Evolutionary conservation across 2,797 vertebrate species (phyloP), one percentile per base, ranked within the genome.

Genomic region (Falco naumanni): DNA sequence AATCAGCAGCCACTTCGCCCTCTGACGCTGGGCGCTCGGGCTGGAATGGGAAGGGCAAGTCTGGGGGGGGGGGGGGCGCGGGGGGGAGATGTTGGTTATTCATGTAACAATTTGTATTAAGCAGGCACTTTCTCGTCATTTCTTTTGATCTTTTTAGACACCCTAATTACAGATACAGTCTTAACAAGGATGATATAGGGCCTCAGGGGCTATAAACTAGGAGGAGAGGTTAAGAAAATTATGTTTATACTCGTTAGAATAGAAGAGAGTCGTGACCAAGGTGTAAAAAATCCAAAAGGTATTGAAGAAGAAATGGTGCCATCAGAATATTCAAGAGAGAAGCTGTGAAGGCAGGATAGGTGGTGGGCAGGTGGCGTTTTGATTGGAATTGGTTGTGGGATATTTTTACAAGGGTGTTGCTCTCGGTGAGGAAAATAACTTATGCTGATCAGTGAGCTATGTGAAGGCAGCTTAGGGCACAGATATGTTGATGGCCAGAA

Each of bases 171-270:
- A 76, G 90, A 89, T 90, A 29, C 88, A 68, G 79, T 57, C 66
- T 92, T 95, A 92, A 96, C 87, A 93, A 95, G 90, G 77, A 77
- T 81, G 82, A 71, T 87, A 84, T 95, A 94, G 74, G 75, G 79
- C 87, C 84, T 93, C 57, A 33, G 63, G 90, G 94, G 96, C 96
- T 97, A 87, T 88, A 77, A 95, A 88, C 87, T 92, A 66, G 89
- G 79, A 88, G 68, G 45, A 10, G 12, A 93, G 92, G 95, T 94
- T 95, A 95, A 75, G 85, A 77, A 96, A 96, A 72, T 95, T 78
- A 88, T 89, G 84, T 96, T 96, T 96, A 53, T 94, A 97, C 96
- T 95, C 85, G 96, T 97, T 95, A 95, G 90, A 93, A 82, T 89
- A 83, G 88, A 71, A 69, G 63, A 87, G 63, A 93, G 95, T 96